Evolutionary conservation across 2,797 vertebrate genomes (phyloP).

Genomic region (Linurgus olivaceus): DNA sequence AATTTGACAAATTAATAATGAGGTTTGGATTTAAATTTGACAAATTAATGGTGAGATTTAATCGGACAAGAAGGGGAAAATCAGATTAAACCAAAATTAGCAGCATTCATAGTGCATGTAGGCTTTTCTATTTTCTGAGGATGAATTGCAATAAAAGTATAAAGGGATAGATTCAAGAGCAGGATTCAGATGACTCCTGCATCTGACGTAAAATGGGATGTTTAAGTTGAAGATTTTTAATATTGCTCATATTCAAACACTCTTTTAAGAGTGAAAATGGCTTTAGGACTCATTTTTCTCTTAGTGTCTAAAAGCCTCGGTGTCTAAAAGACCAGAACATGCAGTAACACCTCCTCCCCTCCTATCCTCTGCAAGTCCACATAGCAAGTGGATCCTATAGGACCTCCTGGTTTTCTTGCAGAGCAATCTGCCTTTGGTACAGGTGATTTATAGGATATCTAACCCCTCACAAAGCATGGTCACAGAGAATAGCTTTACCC

Average conservation of each 20-base stretch:
- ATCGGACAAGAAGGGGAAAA: background rate
- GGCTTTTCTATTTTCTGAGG: background rate
- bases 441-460: background rate
- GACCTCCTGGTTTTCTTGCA: background rate
- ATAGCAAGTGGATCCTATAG: background rate
- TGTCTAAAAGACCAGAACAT: background rate
- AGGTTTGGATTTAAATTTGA: background rate
- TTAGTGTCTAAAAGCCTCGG: background rate
- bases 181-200: background rate
- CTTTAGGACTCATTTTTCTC: background rate
- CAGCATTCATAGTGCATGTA: background rate
- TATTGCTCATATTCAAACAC: background rate
- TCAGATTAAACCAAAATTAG: conserved; percentile 18
- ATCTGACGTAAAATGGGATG: background rate
- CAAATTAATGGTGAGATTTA: background rate
- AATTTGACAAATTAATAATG: background rate
- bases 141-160: background rate
- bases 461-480: background rate
- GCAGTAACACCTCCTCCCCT: background rate
- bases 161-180: background rate
- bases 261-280: background rate
- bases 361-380: background rate
- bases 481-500: background rate
- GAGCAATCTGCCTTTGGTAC: background rate
- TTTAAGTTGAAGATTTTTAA: background rate